Evolutionary conservation across 2,797 vertebrate genomes (phyloP), one percentile per base, ranked within the genome.

Genomic region (Coccyzus lansbergi): DNA sequence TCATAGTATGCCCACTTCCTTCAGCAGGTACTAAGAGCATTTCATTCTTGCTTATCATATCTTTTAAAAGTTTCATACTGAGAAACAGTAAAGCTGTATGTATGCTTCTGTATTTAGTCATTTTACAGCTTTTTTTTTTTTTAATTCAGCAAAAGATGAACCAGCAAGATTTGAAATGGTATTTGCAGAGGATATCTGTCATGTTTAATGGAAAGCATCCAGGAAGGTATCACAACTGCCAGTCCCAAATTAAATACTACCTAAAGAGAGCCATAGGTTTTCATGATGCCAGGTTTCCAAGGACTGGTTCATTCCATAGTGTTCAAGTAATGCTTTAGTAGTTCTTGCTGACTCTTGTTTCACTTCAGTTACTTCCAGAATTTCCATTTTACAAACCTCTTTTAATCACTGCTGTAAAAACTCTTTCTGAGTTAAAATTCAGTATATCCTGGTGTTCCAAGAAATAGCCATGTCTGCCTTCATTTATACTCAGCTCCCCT

Each of bases 331-430:
- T 83, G 25, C 68, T 69, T 85, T 83, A 69, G 44, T 46, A 56
- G 28, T 75, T 78, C 82, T 67, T 91, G 34, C 46, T 87, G 91
- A 64, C n/a, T 76, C 65, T 79, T 86, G 34, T 83, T 89, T 72
- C 70, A 78, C 38, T 84, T 75, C 48, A 83, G 46, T 90, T 93
- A 52, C 20, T 86, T 76, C 38, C 83, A 87, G 52, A 28, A 74
- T 90, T 94, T 95, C 42, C n/a, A 64, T 94, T 86, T 92, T 84
- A 65, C 76, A 94, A 94, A 70, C n/a, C 13, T 90, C 28, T 92
- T 88, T 63, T 94, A 94, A 76, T 77, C 62, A 51, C 26, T 78
- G n/a, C 34, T 93, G 29, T 84, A 90, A 94, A 95, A 94, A 71
- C 55, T 52, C 16, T 40, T 55, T 92, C 63, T 72, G 38, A 74